Conservation (phyloP, 2,888 invertebrate genomes). For the Sphaerophoria rueppellii region DNA sequence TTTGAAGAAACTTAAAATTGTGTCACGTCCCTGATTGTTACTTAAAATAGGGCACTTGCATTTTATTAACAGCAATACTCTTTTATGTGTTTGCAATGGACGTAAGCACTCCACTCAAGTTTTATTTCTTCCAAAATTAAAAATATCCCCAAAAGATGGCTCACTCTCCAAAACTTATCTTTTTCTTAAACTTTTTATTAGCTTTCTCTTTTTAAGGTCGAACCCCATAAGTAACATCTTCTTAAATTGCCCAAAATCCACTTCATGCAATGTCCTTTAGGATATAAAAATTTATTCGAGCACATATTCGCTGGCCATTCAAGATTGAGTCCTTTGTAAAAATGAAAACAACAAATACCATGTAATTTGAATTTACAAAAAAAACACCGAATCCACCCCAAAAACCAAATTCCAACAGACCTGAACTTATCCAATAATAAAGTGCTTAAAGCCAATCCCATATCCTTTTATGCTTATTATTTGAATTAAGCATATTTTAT, state of each 20-base stretch:
- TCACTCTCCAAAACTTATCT: no score
- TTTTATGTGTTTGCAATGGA: no score
- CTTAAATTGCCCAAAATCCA: not conserved
- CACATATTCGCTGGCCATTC: not conserved
- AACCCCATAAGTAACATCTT: constrained; percentile 3
- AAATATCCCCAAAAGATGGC: no score
- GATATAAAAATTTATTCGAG: not conserved
- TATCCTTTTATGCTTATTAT: constrained; percentile 70
- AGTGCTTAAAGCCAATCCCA: constrained; percentile 72
- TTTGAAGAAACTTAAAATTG: no score
- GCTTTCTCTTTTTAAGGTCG: not conserved
- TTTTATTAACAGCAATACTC: no score
- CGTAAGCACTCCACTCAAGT: no score
- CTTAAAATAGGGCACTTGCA: no score
- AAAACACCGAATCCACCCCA: not conserved
- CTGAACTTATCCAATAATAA: constrained; percentile 71
- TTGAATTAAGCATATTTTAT: constrained; percentile 72
- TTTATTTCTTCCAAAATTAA: no score
- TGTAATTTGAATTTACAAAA: constrained; percentile 12
- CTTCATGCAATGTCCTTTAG: not conserved
- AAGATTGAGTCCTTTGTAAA: constrained; percentile 2
- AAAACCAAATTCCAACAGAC: constrained; percentile 50
- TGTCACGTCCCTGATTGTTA: no score
- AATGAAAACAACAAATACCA: not conserved
- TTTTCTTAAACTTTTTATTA: not conserved